Evolutionary conservation across 2,888 invertebrate genomes (phyloP).

Genomic region (Caenorhabditis drosophilae): DNA sequence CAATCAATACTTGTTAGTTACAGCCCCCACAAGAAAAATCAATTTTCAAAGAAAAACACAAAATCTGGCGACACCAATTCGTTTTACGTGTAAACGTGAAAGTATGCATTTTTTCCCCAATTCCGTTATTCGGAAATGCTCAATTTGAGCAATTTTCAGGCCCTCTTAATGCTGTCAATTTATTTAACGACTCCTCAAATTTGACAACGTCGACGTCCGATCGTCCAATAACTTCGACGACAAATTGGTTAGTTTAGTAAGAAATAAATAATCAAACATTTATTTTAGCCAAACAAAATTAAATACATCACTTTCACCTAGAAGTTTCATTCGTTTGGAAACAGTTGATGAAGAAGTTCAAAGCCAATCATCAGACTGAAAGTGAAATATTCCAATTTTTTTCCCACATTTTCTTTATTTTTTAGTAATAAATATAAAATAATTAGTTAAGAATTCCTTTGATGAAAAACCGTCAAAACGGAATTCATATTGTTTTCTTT

Average conservation of each 20-base stretch:
- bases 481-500: too few species aligned
- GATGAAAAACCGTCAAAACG: too few species aligned
- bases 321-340: slow-evolving; percentile 13
- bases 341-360: slow-evolving; percentile 36
- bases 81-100: background rate
- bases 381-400: too few species aligned
- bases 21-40: background rate
- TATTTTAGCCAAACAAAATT: slow-evolving; percentile 1
- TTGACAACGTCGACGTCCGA: too few species aligned
- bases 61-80: background rate
- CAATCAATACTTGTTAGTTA: background rate
- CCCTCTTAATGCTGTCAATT: too few species aligned
- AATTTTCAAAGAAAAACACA: background rate
- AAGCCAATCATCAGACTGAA: slow-evolving; percentile 20
- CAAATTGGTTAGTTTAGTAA: slow-evolving; percentile 4
- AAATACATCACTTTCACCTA: slow-evolving; percentile 16
- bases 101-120: background rate
- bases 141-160: slow-evolving; percentile 19
- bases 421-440: too few species aligned
- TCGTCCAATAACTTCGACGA: too few species aligned
- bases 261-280: too few species aligned
- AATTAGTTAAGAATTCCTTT: too few species aligned
- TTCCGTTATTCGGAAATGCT: slow-evolving; percentile 25
- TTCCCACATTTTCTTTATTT: too few species aligned
- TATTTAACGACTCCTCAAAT: too few species aligned